phyloP scores from a whole-genome alignment of 2,797 vertebrate species.

The Sarcoramphus papa region DNA sequence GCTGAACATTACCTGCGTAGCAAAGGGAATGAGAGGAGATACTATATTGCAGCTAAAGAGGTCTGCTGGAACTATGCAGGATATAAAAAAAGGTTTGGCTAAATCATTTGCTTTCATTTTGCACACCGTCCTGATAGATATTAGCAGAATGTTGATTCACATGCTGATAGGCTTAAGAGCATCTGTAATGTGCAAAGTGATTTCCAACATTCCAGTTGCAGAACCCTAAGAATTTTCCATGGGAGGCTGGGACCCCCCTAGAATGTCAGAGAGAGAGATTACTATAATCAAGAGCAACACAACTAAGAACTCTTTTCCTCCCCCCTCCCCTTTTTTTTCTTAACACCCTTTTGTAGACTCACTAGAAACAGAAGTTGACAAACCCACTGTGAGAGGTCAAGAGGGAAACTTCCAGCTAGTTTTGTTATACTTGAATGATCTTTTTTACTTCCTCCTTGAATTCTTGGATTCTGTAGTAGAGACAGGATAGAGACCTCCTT shows the following conservation, averaged over 20 bases:
- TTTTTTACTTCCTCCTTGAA: background rate
- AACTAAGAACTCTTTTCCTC: background rate
- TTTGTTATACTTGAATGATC: background rate
- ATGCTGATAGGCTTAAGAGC: background rate
- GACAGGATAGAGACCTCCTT: background rate
- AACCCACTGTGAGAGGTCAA: background rate
- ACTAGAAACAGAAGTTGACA: background rate
- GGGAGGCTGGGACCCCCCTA: background rate
- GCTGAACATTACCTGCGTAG: conserved; percentile 79
- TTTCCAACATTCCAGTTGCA: background rate
- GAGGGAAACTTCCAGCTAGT: background rate
- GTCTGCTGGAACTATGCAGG: conserved; percentile 88
- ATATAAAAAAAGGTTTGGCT: conserved; percentile 76
- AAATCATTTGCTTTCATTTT: background rate
- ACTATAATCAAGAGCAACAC: background rate
- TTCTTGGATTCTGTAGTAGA: background rate
- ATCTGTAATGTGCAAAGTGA: background rate
- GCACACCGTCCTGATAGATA: background rate
- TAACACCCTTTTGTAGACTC: background rate
- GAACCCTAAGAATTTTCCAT: background rate
- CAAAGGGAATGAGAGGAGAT: conserved; percentile 77
- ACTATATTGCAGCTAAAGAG: conserved; percentile 90
- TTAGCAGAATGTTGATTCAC: background rate
- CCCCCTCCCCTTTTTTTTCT: background rate
- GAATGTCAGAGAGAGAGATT: background rate